Evolutionary conservation across 2,888 invertebrate species (phyloP), one percentile per base, ranked within the genome.

Genomic region (Parnassius smintheus): DNA sequence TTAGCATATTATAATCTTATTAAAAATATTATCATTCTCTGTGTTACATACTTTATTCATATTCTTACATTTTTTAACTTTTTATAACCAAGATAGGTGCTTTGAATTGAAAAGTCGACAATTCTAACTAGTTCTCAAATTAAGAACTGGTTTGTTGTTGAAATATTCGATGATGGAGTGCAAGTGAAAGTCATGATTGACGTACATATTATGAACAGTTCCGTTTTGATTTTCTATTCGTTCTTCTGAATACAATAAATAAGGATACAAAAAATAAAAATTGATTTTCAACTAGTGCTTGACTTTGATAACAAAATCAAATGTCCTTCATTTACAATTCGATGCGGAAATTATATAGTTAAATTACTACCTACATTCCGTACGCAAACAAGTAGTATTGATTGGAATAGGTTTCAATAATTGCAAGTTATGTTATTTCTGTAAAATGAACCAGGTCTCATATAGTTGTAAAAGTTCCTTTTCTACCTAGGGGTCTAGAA

Each of bases 171-270:
- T 85, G 87, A 88, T 87, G 80, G 85, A 87, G 84, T 88, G 86
- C 80, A 84, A 90, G 91, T 90, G 91, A 91, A 91, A 91, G 91
- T 89, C 82, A 85, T 85, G 83, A 87, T 84, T 82, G 80, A 76
- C 81, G 85, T 85, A 82, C 79, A 79, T 75, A 77, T 80, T 70
- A 70, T 70, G 83, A 83, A 84, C 77, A 87, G 86, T 88, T 88
- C 87, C 89, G 88, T 88, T 84, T 86, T 82, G 80, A 81, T 80
- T 80, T 66, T 67, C 65, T 65, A 64, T 66, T 65, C 49, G 56
- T 48, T 56, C 46, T 59, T 44, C 49, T 44, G 42, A 59, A 22
- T 48, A 45, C 48, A 53, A 51, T 61, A 52, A 45, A 41, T 55
- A 45, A 50, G 51, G 41, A 56, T 56, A 52, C 51, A 35, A 56